These are phyloP conservation scores for Venusia cambrica DNA, from an alignment of 2,888 invertebrate genomes.

Conservation along the genomic window DNA sequence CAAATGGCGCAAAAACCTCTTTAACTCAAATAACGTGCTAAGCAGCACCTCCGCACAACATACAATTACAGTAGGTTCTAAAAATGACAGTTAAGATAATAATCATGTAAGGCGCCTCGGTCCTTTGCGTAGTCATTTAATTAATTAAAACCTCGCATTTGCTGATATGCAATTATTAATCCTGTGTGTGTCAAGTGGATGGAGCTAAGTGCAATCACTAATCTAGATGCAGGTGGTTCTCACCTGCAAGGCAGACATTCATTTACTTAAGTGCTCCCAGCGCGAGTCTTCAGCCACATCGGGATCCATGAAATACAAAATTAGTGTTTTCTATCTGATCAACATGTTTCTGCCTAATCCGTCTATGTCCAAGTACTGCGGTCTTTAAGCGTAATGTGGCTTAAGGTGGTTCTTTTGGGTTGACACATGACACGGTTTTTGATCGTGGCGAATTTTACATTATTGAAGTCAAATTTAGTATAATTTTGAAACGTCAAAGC, in stretches of 20 bases:
- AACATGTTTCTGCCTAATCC: slow-evolving; percentile 27
- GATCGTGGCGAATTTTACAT: too few relatives aligned
- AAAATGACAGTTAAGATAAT: slow-evolving; percentile 47
- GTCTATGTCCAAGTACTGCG: slow-evolving; percentile 22
- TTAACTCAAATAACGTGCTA: slow-evolving; percentile 22
- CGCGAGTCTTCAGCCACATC: slow-evolving; percentile 41
- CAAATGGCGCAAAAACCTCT: slow-evolving; percentile 14
- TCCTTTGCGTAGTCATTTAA: slow-evolving; percentile 49
- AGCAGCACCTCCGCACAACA: slow-evolving; percentile 28
- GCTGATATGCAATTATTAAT: slow-evolving; percentile 61
- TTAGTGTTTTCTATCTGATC: slow-evolving; percentile 37
- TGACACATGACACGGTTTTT: too few relatives aligned
- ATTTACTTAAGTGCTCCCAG: slow-evolving; percentile 55
- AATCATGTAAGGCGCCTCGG: slow-evolving; percentile 36
- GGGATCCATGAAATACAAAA: slow-evolving; percentile 43
- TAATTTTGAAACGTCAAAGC: too few relatives aligned
- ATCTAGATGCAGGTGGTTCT: slow-evolving; percentile 71
- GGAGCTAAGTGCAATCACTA: slow-evolving; percentile 66
- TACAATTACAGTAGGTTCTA: slow-evolving; percentile 37
- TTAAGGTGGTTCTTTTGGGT: too few relatives aligned
- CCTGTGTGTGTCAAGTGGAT: slow-evolving; percentile 54
- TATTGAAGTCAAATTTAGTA: too few relatives aligned
- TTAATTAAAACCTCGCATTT: slow-evolving; percentile 66
- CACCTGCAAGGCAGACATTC: slow-evolving; percentile 58
- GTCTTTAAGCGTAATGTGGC: slow-evolving; percentile 19